Conservation (phyloP, 2,888 invertebrate genomes). For the Ophion costatus region DNA sequence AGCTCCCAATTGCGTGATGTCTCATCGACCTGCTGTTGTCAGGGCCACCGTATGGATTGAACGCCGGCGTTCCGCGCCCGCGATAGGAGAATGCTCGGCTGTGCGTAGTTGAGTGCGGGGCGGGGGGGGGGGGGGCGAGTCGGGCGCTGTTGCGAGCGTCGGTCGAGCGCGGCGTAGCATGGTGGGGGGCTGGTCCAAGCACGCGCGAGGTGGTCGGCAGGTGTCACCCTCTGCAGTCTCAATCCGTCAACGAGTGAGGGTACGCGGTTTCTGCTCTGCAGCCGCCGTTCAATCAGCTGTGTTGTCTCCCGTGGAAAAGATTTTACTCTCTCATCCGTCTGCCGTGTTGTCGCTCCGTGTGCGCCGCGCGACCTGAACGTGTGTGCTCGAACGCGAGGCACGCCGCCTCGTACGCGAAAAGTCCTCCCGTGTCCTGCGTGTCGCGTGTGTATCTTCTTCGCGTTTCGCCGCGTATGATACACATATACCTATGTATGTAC, state of each 20-base stretch:
- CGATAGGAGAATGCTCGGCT: neutral
- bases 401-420: slow-evolving; percentile 18
- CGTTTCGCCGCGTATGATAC: neutral
- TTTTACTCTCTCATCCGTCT: slow-evolving; percentile 13
- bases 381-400: slow-evolving; percentile 29
- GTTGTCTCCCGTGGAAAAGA: slow-evolving; percentile 48
- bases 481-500: neutral
- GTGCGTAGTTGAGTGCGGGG: neutral
- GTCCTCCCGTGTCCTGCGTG: slow-evolving; percentile 24
- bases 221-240: slow-evolving; percentile 60
- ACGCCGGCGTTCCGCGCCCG: neutral
- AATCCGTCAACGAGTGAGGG: slow-evolving; percentile 17
- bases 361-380: slow-evolving; percentile 36
- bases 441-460: neutral
- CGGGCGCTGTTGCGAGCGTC: too few relatives aligned
- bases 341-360: slow-evolving; percentile 12
- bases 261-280: slow-evolving; percentile 51
- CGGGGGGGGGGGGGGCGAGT: too few relatives aligned
- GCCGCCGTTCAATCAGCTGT: slow-evolving; percentile 67
- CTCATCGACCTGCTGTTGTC: slow-evolving; percentile 15
- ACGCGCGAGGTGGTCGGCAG: slow-evolving; percentile 40
- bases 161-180: neutral
- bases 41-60: slow-evolving; percentile 2
- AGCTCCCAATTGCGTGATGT: neutral
- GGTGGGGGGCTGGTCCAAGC: neutral